phyloP scores from a whole-genome alignment of 2,888 invertebrate species.

The Tholera decimalis region DNA sequence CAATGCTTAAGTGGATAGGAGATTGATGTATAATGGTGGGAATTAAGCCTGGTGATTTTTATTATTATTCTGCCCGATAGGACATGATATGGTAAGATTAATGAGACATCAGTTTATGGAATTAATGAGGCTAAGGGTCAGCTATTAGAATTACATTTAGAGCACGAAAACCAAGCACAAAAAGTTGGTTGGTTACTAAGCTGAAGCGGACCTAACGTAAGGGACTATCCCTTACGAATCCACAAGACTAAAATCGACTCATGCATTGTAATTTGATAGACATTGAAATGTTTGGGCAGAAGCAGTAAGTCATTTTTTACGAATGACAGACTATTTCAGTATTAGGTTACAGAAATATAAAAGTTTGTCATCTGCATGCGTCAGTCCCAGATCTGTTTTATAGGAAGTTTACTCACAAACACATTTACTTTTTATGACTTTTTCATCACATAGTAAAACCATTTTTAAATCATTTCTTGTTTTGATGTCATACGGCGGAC shows the following conservation, averaged over 20 bases:
- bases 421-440: constrained; percentile 68
- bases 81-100: constrained; percentile 62
- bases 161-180: neutral
- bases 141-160: neutral
- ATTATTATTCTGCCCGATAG: constrained; percentile 65
- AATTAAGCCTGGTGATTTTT: constrained; percentile 74
- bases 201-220: neutral
- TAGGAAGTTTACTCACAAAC: constrained; percentile 65
- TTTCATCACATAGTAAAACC: constrained; percentile 74
- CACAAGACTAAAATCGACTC: neutral
- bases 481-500: constrained; percentile 71
- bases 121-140: neutral
- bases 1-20: constrained; percentile 80
- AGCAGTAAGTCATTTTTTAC: constrained; percentile 53
- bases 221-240: constrained; percentile 17
- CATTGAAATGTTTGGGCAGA: neutral
- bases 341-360: constrained; percentile 62
- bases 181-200: neutral
- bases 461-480: constrained; percentile 71
- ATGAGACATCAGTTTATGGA: constrained; percentile 53
- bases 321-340: constrained; percentile 49
- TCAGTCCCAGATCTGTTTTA: constrained; percentile 58
- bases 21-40: constrained; percentile 87
- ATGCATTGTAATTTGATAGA: neutral
- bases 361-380: constrained; percentile 65